These are phyloP conservation scores for Napeogenes sylphis DNA, from an alignment of 2,888 invertebrate species.

Conservation along the genomic window DNA sequence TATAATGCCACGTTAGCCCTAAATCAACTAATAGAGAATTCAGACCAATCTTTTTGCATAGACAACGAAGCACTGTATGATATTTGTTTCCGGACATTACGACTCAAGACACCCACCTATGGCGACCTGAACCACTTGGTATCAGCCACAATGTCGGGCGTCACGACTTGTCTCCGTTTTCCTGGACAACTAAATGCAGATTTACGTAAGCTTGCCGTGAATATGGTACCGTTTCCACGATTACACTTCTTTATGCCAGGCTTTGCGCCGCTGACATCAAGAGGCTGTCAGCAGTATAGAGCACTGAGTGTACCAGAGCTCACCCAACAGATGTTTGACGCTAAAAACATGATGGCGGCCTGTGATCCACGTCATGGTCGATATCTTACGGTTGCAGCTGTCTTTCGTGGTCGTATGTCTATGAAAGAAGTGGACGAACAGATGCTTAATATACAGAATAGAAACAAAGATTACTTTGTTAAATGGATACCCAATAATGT, in stretches of 20 bases:
- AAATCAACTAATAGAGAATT: conserved; percentile 83
- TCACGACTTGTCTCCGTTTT: conserved; percentile 63
- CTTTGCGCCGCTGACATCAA: conserved; percentile 82
- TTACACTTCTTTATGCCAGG: conserved; percentile 78
- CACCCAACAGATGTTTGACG: conserved; percentile 93
- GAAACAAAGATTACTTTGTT: conserved; percentile 85
- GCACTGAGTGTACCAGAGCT: conserved; percentile 92
- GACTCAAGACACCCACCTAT: conserved; percentile 84
- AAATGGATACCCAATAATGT: conserved; percentile 90
- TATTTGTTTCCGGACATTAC: conserved; percentile 86
- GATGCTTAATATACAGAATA: conserved; percentile 86
- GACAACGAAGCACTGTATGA: conserved; percentile 88
- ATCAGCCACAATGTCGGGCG: conserved; percentile 62
- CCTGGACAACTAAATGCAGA: conserved; percentile 83
- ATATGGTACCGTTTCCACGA: conserved; percentile 85
- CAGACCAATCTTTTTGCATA: conserved; percentile 80
- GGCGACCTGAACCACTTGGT: conserved; percentile 82
- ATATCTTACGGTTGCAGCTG: conserved; percentile 91
- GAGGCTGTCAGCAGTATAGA: conserved; percentile 90
- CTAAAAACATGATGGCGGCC: conserved; percentile 97
- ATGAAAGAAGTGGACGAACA: conserved; percentile 94
- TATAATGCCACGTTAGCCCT: conserved; percentile 84
- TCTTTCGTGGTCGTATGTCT: conserved; percentile 93
- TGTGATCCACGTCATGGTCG: conserved; percentile 93
- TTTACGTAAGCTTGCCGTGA: conserved; percentile 73